phyloP scores from a whole-genome alignment of 1,140 invertebrate species.

The Hyphantria cunea region DNA sequence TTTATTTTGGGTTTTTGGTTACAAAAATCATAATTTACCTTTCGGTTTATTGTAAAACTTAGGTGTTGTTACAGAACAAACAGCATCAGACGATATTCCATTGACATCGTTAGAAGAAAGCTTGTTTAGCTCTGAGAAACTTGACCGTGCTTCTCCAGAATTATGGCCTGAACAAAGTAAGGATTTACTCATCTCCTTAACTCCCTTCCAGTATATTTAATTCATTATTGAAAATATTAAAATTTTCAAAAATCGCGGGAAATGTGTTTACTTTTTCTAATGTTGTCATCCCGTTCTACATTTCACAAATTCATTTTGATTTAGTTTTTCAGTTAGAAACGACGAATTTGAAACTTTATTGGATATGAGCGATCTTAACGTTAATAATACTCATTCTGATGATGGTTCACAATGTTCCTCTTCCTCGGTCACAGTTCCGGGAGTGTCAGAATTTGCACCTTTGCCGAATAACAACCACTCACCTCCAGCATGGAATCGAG shows the following conservation, averaged over 20 bases:
- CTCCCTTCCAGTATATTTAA: not conserved
- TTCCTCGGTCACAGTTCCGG: slow-evolving; percentile 85
- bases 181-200: slow-evolving; percentile 34
- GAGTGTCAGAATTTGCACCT: slow-evolving; percentile 87
- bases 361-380: slow-evolving; percentile 62
- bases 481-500: slow-evolving; percentile 82
- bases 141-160: slow-evolving; percentile 95
- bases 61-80: slow-evolving; percentile 61
- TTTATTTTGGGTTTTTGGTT: not conserved
- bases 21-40: not conserved
- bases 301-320: slow-evolving; percentile 28
- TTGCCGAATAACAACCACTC: slow-evolving; percentile 76
- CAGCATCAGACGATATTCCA: slow-evolving; percentile 76
- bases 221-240: not conserved
- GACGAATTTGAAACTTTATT: slow-evolving; percentile 63
- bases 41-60: not conserved
- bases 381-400: slow-evolving; percentile 48
- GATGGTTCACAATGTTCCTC: slow-evolving; percentile 56
- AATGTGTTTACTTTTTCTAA: slow-evolving; percentile 52
- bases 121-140: slow-evolving; percentile 92
- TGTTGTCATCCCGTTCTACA: slow-evolving; percentile 58
- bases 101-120: slow-evolving; percentile 85
- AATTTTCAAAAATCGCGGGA: slow-evolving; percentile 71
- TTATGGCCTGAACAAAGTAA: slow-evolving; percentile 97
- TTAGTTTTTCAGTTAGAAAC: slow-evolving; percentile 66